Percentiles rank a stretch among this genome's conserved stretches.
Conservation (phyloP, 2,888 invertebrate genomes). For the Trissolcus brochymenae region DNA sequence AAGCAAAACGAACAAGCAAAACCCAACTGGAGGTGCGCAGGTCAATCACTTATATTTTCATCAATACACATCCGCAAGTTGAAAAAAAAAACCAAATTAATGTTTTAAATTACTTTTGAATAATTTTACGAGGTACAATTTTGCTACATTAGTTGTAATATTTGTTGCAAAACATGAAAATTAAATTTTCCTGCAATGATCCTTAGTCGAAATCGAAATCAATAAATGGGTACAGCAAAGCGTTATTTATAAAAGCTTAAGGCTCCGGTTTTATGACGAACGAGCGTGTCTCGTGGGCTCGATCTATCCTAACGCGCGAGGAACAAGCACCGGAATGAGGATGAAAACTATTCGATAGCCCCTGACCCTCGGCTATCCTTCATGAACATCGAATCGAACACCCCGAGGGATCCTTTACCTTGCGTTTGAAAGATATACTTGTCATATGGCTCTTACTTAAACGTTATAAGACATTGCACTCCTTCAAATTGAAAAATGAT, state of each 20-base stretch:
- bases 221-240: constrained; percentile 69
- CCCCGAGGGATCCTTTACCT: constrained; percentile 57
- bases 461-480: constrained; percentile 4
- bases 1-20: constrained; percentile 69
- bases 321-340: constrained; percentile 61
- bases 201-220: constrained; percentile 68
- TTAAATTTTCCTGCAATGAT: constrained; percentile 4
- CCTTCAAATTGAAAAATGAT: background rate
- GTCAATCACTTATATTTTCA: constrained; percentile 73
- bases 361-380: constrained; percentile 75
- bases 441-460: constrained; percentile 46
- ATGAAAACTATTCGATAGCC: constrained; percentile 70
- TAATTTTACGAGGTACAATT: too few species aligned
- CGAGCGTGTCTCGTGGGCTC: constrained; percentile 74
- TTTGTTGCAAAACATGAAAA: too few species aligned
- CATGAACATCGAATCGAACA: constrained; percentile 64
- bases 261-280: constrained; percentile 69
- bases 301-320: constrained; percentile 71
- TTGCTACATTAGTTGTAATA: too few species aligned
- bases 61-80: constrained; percentile 63
- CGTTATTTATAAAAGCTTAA: constrained; percentile 60
- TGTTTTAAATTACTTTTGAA: too few species aligned
- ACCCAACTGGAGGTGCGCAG: constrained; percentile 58
- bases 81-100: constrained; percentile 59
- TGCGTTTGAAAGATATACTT: constrained; percentile 52